These are phyloP conservation scores for Passer montanus DNA, from an alignment of 2,113 vertebrate genomes.

Conservation along the genomic window DNA sequence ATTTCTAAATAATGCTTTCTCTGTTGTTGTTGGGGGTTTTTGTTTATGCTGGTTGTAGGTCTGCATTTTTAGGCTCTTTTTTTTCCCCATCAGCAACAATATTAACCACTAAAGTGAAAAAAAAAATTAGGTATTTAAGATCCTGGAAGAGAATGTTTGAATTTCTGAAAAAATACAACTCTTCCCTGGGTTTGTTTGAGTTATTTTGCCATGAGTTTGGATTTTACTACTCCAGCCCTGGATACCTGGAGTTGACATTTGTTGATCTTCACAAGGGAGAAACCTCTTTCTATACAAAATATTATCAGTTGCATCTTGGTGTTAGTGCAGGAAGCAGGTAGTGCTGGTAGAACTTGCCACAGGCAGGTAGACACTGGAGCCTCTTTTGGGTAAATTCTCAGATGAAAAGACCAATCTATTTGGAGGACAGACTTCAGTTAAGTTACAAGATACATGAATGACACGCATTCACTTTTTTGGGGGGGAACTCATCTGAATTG, in stretches of 20 bases:
- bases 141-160: background rate
- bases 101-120: background rate
- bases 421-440: background rate
- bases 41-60: background rate
- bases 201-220: background rate
- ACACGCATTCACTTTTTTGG: background rate
- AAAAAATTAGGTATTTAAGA: background rate
- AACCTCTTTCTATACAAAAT: background rate
- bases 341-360: background rate
- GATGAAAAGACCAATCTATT: background rate
- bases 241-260: background rate
- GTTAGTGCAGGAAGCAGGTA: background rate
- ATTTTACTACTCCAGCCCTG: background rate
- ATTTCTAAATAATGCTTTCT: constrained; percentile 44
- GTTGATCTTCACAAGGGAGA: background rate
- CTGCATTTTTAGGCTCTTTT: background rate
- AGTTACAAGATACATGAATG: background rate
- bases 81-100: background rate
- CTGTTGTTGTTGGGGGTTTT: background rate
- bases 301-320: background rate
- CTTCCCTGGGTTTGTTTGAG: background rate
- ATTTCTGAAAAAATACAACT: background rate
- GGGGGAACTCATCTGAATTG: background rate
- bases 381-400: background rate
- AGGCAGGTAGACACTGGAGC: background rate